Percentiles rank a stretch among this genome's conserved stretches.
phyloP scores from a whole-genome alignment of 2,113 vertebrate genomes.

The Pterocles orientalis region DNA sequence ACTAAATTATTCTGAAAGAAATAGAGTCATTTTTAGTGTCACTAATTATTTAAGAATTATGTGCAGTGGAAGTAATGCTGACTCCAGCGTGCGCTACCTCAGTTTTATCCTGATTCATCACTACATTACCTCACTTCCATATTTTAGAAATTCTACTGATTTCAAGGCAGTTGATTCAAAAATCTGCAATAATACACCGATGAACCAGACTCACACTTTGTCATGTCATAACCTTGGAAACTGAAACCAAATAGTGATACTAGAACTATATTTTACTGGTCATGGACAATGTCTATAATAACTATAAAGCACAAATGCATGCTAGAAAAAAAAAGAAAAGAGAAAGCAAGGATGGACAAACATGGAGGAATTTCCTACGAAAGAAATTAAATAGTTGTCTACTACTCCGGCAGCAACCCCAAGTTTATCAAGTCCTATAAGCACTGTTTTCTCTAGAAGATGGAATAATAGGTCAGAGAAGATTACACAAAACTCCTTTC shows the following conservation, averaged over 20 bases:
- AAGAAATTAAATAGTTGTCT: neutral
- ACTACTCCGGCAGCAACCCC: neutral
- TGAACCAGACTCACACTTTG: neutral
- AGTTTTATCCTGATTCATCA: neutral
- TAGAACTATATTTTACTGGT: neutral
- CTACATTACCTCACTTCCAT: neutral
- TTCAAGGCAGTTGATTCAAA: neutral
- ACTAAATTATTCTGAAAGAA: neutral
- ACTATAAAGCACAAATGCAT: neutral
- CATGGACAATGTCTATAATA: neutral
- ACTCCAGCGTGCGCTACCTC: neutral
- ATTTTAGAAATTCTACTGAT: neutral
- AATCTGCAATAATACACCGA: neutral
- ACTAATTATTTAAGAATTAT: neutral
- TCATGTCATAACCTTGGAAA: neutral
- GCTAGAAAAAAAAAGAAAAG: neutral
- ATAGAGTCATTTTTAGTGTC: neutral
- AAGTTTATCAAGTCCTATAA: neutral
- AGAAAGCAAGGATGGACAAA: neutral
- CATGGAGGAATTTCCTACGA: rapidly evolving
- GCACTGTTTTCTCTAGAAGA: neutral
- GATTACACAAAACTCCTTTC: neutral
- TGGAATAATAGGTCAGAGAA: neutral
- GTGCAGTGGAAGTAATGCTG: neutral
- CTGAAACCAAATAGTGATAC: neutral